phyloP scores from a whole-genome alignment of 92 coral and sea anemone genomes.

The Bergia sp. region DNA sequence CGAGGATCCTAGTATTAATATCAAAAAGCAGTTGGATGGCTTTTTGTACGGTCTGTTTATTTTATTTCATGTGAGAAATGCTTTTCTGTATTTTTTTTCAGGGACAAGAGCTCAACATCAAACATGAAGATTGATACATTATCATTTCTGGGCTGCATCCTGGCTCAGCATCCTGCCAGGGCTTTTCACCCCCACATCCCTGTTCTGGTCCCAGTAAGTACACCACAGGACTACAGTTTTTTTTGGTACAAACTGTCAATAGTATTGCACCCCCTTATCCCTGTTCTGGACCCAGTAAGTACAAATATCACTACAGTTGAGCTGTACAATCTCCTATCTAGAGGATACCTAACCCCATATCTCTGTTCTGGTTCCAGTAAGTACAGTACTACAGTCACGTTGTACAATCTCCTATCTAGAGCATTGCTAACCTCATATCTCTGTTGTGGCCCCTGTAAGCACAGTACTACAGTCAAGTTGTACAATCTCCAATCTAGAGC shows the following conservation, averaged over 20 bases:
- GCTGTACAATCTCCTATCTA: neutral
- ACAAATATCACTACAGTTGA: neutral
- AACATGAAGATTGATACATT: constrained; percentile 99
- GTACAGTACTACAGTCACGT: neutral
- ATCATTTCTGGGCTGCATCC: constrained; percentile 94
- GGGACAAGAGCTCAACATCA: constrained; percentile 97
- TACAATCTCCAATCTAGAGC: neutral
- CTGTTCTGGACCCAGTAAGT: neutral
- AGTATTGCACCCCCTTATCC: neutral
- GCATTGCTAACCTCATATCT: neutral
- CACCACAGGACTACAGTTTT: too few relatives aligned
- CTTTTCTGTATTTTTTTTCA: constrained; percentile 33
- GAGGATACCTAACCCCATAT: neutral
- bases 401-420: neutral
- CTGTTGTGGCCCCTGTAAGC: neutral
- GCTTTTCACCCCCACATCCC: constrained; percentile 93
- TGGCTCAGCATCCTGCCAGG: constrained; percentile 93
- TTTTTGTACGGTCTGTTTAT: neutral
- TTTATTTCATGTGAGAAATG: neutral
- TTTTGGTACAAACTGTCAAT: neutral
- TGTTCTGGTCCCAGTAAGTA: constrained; percentile 90
- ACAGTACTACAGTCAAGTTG: neutral
- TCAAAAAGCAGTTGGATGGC: neutral
- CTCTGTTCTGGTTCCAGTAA: neutral
- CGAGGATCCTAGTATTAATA: neutral